Base-by-base conservation (phyloP, 2,888 invertebrate genomes). In the Ichneumon xanthorius region DNA sequence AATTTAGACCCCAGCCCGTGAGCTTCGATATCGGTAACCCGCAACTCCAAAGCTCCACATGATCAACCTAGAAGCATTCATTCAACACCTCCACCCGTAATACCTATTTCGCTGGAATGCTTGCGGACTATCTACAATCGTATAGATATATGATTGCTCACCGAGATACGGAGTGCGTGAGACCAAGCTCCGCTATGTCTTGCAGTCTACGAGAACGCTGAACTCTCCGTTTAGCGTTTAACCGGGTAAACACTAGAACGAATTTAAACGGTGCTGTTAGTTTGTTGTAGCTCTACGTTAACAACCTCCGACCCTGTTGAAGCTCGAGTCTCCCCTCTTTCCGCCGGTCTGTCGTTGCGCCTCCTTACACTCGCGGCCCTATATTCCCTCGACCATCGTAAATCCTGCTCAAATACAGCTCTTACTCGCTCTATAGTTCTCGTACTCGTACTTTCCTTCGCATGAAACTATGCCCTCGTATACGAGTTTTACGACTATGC, bases 181-280 rank as follows among this genome's bases (percentile, higher is more conserved):
- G 58, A 70, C 70, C 50, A 40, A 65, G 37, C 50, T 77, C 26
- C 67, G 37, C 63, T 73, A 79, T 82, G 81, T 53, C 75, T 84
- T 80, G 77, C 82, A 76, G 67, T 85, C 68, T 37, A 48, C 67
- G 72, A 61, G 75, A 85, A 79, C 19, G 33, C 50, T 16, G 40
- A 71, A 79, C 68, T 85, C 70, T 50, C 73, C 85, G n/a, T 67
- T 71, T 71, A 76, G 71, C 84, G 87, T 87, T 88, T 87, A 86
- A 80, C 70, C 53, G 81, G 83, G 87, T 82, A 65, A 71, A 67
- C 67, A 79, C 76, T 71, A 68, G 81, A 89, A 89, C 85, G 86
- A 89, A 89, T 89, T 88, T 87, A 88, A 88, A 87, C 86, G 83
- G 70, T 83, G 79, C 87, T 89, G 88, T 87, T 89, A 87, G 86